phyloP scores from a whole-genome alignment of 2,797 vertebrate species.

The Cossypha caffra region DNA sequence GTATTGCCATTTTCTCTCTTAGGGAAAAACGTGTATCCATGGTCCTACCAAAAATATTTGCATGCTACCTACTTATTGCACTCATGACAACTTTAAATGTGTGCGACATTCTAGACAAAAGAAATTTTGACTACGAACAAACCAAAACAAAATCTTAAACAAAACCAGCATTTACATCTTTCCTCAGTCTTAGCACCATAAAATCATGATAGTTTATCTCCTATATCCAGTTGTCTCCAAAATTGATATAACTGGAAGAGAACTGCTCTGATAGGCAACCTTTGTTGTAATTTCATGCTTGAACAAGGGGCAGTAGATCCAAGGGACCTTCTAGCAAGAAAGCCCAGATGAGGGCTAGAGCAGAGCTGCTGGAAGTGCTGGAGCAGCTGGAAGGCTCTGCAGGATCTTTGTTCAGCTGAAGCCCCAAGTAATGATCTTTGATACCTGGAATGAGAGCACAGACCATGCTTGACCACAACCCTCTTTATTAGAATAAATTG shows the following conservation, averaged over 20 bases:
- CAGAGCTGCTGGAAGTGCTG: neutral
- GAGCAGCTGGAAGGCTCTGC: neutral
- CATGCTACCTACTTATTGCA: neutral
- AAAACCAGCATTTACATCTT: neutral
- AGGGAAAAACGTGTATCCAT: neutral
- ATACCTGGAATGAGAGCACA: neutral
- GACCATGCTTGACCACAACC: neutral
- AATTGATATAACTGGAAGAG: neutral
- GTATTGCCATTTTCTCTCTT: neutral
- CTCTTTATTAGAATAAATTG: neutral
- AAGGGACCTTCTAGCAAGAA: neutral
- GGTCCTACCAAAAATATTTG: neutral
- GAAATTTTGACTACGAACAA: neutral
- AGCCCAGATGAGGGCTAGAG: neutral
- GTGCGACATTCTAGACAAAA: neutral
- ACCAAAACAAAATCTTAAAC: neutral
- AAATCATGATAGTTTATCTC: neutral
- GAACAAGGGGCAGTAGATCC: neutral
- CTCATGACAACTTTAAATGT: neutral
- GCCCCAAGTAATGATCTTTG: fast-evolving
- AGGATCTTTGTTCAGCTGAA: neutral
- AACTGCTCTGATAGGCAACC: neutral
- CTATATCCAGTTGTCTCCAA: neutral
- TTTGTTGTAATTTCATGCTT: neutral
- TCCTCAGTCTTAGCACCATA: neutral